A percentile compares a stretch with the other conserved stretches of the same genome.
phyloP scores from a whole-genome alignment of 2,113 vertebrate genomes.

The Fulica atra region DNA sequence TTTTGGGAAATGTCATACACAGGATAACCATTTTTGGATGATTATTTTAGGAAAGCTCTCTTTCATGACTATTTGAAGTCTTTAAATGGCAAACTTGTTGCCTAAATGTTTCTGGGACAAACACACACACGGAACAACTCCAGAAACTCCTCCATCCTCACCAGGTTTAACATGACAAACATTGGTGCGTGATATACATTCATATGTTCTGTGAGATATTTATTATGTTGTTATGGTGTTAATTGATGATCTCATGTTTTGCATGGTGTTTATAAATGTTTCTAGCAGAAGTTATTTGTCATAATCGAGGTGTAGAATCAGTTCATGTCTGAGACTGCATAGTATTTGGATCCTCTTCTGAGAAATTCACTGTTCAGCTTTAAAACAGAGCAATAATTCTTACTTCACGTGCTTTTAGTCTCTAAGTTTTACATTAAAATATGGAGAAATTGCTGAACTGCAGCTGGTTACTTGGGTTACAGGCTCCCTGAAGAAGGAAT shows the following conservation, averaged over 20 bases:
- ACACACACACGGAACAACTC: not conserved
- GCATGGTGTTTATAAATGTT: not conserved
- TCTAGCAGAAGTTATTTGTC: not conserved
- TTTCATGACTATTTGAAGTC: slow-evolving; percentile 17
- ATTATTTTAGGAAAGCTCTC: slow-evolving; percentile 58
- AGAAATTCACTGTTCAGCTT: not conserved
- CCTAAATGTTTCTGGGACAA: slow-evolving; percentile 10
- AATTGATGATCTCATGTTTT: not conserved
- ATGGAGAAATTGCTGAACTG: not conserved
- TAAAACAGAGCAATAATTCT: not conserved
- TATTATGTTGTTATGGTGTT: not conserved
- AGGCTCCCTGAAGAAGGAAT: not conserved
- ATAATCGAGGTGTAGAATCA: not conserved
- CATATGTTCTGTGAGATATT: not conserved
- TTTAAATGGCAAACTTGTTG: slow-evolving; percentile 49
- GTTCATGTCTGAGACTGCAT: not conserved
- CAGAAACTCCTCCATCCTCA: not conserved
- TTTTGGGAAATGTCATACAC: slow-evolving; percentile 36
- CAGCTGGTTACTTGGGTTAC: not conserved
- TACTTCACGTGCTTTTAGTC: not conserved
- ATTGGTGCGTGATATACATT: not conserved
- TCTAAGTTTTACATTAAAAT: not conserved
- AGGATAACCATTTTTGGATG: slow-evolving; percentile 21
- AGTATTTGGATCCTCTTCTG: not conserved
- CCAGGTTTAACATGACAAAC: not conserved